These are phyloP conservation scores for Drosophila fungiperda DNA, from an alignment of 2,888 invertebrate genomes.

Conservation along the genomic window DNA sequence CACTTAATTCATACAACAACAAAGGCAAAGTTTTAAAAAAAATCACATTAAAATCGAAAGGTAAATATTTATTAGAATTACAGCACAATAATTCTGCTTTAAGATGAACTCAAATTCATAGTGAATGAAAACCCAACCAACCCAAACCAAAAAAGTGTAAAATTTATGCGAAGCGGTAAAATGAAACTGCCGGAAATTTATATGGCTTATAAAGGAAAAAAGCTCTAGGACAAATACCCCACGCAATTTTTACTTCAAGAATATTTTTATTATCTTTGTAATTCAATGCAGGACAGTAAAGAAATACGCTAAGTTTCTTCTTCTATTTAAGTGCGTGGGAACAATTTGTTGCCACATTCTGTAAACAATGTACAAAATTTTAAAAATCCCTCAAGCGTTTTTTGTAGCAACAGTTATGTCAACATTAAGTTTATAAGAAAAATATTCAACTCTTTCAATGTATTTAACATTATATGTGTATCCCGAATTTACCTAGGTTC, in stretches of 20 bases:
- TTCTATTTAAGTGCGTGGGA: constrained; percentile 18
- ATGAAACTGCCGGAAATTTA: constrained; percentile 73
- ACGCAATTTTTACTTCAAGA: constrained; percentile 50
- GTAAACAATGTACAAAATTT: background rate
- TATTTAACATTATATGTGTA: background rate
- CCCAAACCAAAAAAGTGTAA: constrained; percentile 39
- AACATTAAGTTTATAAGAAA: background rate
- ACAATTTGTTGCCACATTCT: background rate
- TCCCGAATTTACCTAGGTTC: background rate
- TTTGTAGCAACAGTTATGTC: background rate
- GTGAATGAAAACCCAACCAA: constrained; percentile 25
- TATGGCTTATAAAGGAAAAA: constrained; percentile 65
- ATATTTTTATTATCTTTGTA: constrained; percentile 58
- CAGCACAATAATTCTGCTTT: constrained; percentile 58
- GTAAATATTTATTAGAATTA: constrained; percentile 67
- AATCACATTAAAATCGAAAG: constrained; percentile 27
- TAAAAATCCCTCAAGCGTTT: background rate
- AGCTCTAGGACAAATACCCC: constrained; percentile 39
- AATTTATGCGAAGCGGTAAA: constrained; percentile 70
- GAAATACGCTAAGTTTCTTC: constrained; percentile 9
- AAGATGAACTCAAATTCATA: constrained; percentile 50
- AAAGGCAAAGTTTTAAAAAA: background rate
- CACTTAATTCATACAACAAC: background rate
- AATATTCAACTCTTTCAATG: background rate
- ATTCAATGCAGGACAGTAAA: constrained; percentile 35